Evolutionary conservation across 2,113 vertebrate species (phyloP).

Genomic region (Tilapia sparmanii): DNA sequence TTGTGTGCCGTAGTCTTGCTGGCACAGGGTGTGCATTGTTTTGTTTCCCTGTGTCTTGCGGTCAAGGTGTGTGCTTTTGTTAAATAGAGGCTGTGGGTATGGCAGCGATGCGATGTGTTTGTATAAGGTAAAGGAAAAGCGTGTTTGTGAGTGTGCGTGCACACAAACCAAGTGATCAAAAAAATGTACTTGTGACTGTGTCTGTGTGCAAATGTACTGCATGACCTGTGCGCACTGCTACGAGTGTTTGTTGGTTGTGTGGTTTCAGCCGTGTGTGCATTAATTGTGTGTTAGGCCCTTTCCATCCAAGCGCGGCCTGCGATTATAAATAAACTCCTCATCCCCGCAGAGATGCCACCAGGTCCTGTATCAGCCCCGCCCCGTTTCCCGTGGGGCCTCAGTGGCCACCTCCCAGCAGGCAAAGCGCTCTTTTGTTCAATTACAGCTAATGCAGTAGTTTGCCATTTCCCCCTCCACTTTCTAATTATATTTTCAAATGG

Average conservation of each 20-base stretch:
- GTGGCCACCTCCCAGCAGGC: conserved; percentile 90
- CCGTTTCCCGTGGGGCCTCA: conserved; percentile 86
- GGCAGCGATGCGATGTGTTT: conserved; percentile 55
- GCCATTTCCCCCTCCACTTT: conserved; percentile 79
- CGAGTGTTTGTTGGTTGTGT: conserved; percentile 64
- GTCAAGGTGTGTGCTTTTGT: conserved; percentile 38
- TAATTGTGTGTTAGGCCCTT: conserved; percentile 91
- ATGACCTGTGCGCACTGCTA: not conserved
- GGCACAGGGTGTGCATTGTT: conserved; percentile 18
- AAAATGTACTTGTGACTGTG: conserved; percentile 57
- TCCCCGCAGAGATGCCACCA: conserved; percentile 92
- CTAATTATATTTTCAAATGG: conserved; percentile 99
- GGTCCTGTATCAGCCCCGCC: conserved; percentile 84
- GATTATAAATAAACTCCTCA: conserved; percentile 93
- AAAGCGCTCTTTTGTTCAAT: conserved; percentile 98
- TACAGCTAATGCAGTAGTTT: conserved; percentile 99
- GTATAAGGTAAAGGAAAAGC: conserved; percentile 42
- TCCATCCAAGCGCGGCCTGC: conserved; percentile 74
- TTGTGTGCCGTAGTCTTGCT: conserved; percentile 2
- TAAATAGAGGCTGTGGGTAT: not conserved
- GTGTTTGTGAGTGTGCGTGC: conserved; percentile 72
- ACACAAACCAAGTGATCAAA: conserved; percentile 62
- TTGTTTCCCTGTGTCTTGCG: not conserved
- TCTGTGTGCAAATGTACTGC: not conserved
- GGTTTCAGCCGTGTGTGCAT: conserved; percentile 84